Conservation (phyloP, 2,888 invertebrate genomes). For the Tetrapedia diversipes region DNA sequence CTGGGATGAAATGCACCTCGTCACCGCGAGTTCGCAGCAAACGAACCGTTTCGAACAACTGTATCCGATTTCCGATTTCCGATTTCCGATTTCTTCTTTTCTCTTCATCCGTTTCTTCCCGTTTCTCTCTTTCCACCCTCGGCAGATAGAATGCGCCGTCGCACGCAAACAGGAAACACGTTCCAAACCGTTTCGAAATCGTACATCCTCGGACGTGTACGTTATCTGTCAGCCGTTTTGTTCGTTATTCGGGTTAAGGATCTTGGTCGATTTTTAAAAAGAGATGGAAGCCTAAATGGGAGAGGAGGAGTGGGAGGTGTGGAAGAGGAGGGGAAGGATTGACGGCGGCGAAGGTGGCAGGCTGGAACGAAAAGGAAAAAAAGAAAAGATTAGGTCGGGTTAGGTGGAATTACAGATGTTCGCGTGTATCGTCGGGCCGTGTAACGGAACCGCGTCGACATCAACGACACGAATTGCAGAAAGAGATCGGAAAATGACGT, state of each 20-base stretch:
- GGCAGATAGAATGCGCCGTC: too few relatives aligned
- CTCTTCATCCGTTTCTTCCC: background rate
- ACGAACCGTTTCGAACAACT: conserved; percentile 3
- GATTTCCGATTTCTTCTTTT: background rate
- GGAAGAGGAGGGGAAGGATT: too few relatives aligned
- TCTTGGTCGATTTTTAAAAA: background rate
- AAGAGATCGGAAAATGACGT: conserved; percentile 70
- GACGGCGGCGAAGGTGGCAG: too few relatives aligned
- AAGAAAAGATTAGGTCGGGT: background rate
- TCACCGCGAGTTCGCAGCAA: conserved; percentile 5
- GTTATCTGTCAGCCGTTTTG: background rate
- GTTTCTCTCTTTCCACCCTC: background rate
- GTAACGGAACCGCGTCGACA: background rate
- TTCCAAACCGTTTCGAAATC: background rate
- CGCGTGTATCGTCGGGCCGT: too few relatives aligned
- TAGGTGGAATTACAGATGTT: background rate
- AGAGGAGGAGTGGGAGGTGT: too few relatives aligned
- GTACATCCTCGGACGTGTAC: too few relatives aligned
- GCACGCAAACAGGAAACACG: background rate
- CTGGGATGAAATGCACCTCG: conserved; percentile 29
- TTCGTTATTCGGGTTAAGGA: conserved; percentile 13
- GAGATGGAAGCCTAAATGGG: too few relatives aligned
- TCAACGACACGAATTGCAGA: conserved; percentile 19
- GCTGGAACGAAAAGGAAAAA: background rate
- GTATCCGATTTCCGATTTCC: conserved; percentile 31